Evolutionary conservation across 1,140 invertebrate genomes (phyloP).

Genomic region (Trypoxylus dichotomus): DNA sequence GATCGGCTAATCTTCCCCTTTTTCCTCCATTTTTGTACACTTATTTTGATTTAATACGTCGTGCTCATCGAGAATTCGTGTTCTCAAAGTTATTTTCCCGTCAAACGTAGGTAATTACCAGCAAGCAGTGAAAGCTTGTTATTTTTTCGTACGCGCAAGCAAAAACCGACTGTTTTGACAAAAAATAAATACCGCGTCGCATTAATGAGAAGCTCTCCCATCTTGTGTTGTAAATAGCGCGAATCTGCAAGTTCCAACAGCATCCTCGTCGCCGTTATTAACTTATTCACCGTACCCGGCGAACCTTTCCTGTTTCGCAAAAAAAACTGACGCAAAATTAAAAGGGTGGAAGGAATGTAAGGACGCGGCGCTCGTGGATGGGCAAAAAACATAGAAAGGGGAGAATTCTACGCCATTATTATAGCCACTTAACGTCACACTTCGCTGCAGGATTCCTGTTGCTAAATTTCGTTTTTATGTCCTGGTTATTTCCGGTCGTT

Average conservation of each 20-base stretch:
- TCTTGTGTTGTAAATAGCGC: neutral
- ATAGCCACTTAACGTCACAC: constrained; percentile 5
- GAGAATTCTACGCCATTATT: neutral
- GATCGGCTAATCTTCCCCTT: too few species aligned
- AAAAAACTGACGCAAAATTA: neutral
- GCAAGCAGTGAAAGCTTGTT: too few species aligned
- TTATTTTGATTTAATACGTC: too few species aligned
- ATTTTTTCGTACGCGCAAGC: too few species aligned
- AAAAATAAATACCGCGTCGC: too few species aligned
- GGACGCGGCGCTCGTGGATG: neutral
- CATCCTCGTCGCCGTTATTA: neutral
- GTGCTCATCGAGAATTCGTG: too few species aligned
- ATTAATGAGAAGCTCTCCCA: too few species aligned
- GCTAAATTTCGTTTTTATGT: constrained; percentile 3
- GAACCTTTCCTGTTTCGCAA: neutral
- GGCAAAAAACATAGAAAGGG: neutral
- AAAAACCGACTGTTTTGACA: too few species aligned
- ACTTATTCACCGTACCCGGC: neutral
- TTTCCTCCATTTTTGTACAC: too few species aligned
- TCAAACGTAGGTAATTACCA: too few species aligned
- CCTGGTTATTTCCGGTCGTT: neutral
- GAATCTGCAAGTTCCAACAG: neutral
- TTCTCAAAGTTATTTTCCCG: too few species aligned
- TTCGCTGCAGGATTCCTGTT: neutral
- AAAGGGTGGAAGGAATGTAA: constrained; percentile 2